Evolutionary conservation across 2,797 vertebrate genomes (phyloP).

Genomic region (Odontamblyopus rebecca): DNA sequence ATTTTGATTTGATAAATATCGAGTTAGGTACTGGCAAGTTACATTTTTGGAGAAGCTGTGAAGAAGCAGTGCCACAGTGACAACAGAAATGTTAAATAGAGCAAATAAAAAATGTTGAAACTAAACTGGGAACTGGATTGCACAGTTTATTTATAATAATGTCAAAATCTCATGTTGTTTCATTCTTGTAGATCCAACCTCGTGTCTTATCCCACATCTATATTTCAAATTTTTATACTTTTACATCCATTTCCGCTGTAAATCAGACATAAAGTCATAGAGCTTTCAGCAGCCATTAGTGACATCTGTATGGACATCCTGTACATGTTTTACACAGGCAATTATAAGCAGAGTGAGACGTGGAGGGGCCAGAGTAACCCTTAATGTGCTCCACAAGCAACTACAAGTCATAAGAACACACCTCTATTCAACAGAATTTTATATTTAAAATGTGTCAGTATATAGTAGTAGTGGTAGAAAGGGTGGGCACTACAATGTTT

Average conservation of each 20-base stretch:
- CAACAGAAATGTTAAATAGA: too few species aligned
- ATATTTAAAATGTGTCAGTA: background rate
- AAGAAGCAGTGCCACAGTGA: too few species aligned
- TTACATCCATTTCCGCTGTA: background rate
- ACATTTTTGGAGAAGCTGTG: too few species aligned
- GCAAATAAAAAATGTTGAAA: too few species aligned
- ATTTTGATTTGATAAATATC: too few species aligned
- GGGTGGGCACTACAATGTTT: too few species aligned
- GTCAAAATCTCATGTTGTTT: too few species aligned
- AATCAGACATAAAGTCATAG: background rate
- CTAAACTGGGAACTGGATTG: too few species aligned
- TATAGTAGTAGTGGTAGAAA: background rate
- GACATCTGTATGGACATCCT: background rate
- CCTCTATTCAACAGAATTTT: background rate
- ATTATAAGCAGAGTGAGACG: background rate
- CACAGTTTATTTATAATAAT: too few species aligned
- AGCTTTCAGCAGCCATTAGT: conserved; percentile 5
- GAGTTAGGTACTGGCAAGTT: too few species aligned
- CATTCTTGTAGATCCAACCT: too few species aligned
- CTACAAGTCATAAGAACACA: background rate
- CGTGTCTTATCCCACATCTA: too few species aligned
- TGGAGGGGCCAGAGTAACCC: background rate
- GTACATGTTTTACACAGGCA: conserved; percentile 1
- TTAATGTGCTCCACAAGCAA: conserved; percentile 16
- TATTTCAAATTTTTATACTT: background rate